Evolutionary conservation across 2,888 invertebrate genomes (phyloP).

Genomic region (Cephus nigrinus): DNA sequence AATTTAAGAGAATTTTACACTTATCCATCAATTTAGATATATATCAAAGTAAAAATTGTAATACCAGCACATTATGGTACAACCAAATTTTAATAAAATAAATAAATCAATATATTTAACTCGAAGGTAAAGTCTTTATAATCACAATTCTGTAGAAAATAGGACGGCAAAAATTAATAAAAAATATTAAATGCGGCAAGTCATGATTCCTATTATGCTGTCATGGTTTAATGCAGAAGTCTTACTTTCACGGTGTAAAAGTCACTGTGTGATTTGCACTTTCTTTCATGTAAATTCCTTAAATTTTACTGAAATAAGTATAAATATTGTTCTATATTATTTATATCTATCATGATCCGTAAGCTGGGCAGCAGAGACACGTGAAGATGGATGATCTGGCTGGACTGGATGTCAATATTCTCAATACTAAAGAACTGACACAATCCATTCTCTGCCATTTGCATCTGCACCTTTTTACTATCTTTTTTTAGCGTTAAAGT

Average conservation of each 20-base stretch:
- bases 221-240: not conserved
- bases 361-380: slow-evolving; percentile 31
- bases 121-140: not conserved
- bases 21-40: not conserved
- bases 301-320: not conserved
- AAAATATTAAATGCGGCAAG: not conserved
- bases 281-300: not conserved
- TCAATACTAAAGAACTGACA: slow-evolving; percentile 76
- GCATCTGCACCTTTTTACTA: slow-evolving; percentile 16
- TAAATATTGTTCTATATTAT: not conserved
- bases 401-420: slow-evolving; percentile 71
- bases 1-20: not conserved
- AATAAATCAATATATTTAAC: not conserved
- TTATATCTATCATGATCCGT: slow-evolving; percentile 28
- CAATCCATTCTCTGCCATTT: slow-evolving; percentile 66
- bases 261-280: not conserved
- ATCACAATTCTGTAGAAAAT: not conserved
- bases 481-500: not conserved
- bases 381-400: slow-evolving; percentile 28
- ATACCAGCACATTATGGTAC: not conserved
- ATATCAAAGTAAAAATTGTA: not conserved
- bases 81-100: not conserved
- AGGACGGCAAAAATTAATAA: not conserved
- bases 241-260: not conserved
- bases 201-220: not conserved